phyloP scores from a whole-genome alignment of 2,113 vertebrate species.

The Stegastes partitus region DNA sequence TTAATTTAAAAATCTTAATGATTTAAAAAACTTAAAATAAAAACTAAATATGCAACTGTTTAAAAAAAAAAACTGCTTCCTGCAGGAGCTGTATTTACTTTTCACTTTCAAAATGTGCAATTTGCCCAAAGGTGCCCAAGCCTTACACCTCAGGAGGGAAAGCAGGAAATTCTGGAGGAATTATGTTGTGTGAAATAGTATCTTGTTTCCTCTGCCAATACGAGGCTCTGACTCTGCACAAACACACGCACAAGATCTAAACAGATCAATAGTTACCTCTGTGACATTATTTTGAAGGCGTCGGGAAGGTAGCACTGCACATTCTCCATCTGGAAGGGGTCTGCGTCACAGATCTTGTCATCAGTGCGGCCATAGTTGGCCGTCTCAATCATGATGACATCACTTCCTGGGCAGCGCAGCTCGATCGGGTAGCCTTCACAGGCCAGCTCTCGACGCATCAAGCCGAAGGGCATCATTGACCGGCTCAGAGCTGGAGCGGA shows the following conservation, averaged over 20 bases:
- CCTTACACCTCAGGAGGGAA: slow-evolving; percentile 33
- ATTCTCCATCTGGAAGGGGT: slow-evolving; percentile 97
- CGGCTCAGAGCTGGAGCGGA: slow-evolving; percentile 88
- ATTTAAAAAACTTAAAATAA: neutral
- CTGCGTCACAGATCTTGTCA: slow-evolving; percentile 95
- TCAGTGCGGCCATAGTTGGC: slow-evolving; percentile 96
- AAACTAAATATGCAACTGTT: too few relatives aligned
- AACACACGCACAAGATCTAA: slow-evolving; percentile 50
- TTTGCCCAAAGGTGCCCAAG: neutral
- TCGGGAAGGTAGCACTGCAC: slow-evolving; percentile 94
- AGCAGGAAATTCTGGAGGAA: slow-evolving; percentile 43
- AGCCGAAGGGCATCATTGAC: slow-evolving; percentile 92
- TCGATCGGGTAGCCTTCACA: slow-evolving; percentile 96
- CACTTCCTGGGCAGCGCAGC: slow-evolving; percentile 94
- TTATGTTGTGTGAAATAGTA: slow-evolving; percentile 60
- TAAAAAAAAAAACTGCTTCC: too few relatives aligned
- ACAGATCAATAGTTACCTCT: slow-evolving; percentile 85
- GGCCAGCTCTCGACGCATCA: slow-evolving; percentile 93
- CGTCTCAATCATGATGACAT: slow-evolving; percentile 95
- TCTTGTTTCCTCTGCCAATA: slow-evolving; percentile 57
- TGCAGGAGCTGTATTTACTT: neutral
- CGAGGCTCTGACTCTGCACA: slow-evolving; percentile 34
- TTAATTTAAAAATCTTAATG: neutral
- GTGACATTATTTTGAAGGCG: slow-evolving; percentile 96
- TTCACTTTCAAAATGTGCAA: slow-evolving; percentile 10